phyloP scores from a whole-genome alignment of 2,888 invertebrate genomes.

The Pantelozetes paolii region DNA sequence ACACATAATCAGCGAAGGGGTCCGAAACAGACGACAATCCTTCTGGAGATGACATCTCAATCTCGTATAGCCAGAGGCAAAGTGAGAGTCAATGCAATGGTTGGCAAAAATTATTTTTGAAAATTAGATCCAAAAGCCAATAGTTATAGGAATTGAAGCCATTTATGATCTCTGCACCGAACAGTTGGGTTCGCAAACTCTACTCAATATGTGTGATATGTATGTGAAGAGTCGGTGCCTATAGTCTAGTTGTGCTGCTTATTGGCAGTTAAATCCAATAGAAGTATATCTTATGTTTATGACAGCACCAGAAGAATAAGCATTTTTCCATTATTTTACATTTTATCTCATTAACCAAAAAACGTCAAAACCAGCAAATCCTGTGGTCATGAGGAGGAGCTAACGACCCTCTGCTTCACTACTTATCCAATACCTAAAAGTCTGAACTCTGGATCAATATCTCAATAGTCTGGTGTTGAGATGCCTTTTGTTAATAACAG shows the following conservation, averaged over 20 bases:
- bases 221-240: neutral
- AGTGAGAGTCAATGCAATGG: neutral
- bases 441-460: neutral
- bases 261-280: conserved; percentile 19
- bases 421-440: neutral
- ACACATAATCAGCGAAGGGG: conserved; percentile 33
- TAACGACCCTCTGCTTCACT: neutral
- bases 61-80: conserved; percentile 31
- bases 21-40: conserved; percentile 37
- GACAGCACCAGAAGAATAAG: conserved; percentile 27
- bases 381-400: conserved; percentile 5
- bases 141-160: neutral
- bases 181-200: neutral
- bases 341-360: conserved; percentile 13
- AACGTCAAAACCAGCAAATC: conserved; percentile 34
- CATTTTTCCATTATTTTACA: conserved; percentile 20
- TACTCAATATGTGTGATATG: neutral
- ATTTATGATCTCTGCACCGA: conserved; percentile 1
- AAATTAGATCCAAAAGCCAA: conserved; percentile 21
- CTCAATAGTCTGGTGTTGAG: neutral
- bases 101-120: conserved; percentile 20
- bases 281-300: conserved; percentile 3
- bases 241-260: neutral
- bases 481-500: too few species aligned
- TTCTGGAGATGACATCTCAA: conserved; percentile 41